These are phyloP conservation scores for Grammomys surdaster DNA, from an alignment of 2,113 vertebrate genomes.

Conservation along the genomic window DNA sequence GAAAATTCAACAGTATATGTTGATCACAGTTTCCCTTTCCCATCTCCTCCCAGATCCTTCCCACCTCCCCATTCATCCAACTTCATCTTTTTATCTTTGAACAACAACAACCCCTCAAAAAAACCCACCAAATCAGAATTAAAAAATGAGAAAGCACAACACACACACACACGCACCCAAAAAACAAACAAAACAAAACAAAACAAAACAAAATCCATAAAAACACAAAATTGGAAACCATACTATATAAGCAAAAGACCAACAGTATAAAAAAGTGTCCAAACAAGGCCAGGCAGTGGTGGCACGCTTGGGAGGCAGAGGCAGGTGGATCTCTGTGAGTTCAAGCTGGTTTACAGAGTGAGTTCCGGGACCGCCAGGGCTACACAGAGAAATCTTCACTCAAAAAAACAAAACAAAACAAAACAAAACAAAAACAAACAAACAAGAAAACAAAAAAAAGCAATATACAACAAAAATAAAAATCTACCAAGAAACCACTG, in stretches of 20 bases:
- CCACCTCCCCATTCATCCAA: not conserved
- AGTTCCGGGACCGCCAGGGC: not conserved
- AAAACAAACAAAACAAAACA: not conserved
- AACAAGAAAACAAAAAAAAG: not conserved
- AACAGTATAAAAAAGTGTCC: not conserved
- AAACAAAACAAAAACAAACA: not conserved
- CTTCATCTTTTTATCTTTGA: not conserved
- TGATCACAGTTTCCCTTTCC: not conserved
- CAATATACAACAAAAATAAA: not conserved
- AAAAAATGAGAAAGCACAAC: not conserved
- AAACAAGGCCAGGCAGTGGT: not conserved
- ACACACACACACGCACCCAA: not conserved
- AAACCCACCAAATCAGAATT: not conserved
- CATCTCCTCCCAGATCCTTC: not conserved
- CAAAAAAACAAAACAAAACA: not conserved
- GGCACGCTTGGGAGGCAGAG: not conserved
- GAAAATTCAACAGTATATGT: not conserved
- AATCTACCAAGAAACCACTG: not conserved
- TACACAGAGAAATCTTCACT: not conserved
- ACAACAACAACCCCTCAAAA: not conserved
- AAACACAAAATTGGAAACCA: not conserved
- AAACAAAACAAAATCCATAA: not conserved
- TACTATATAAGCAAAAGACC: not conserved
- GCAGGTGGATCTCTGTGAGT: not conserved
- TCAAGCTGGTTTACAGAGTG: not conserved